Conservation (phyloP, 2,797 vertebrate genomes). For the Darevskia mixta region DNA sequence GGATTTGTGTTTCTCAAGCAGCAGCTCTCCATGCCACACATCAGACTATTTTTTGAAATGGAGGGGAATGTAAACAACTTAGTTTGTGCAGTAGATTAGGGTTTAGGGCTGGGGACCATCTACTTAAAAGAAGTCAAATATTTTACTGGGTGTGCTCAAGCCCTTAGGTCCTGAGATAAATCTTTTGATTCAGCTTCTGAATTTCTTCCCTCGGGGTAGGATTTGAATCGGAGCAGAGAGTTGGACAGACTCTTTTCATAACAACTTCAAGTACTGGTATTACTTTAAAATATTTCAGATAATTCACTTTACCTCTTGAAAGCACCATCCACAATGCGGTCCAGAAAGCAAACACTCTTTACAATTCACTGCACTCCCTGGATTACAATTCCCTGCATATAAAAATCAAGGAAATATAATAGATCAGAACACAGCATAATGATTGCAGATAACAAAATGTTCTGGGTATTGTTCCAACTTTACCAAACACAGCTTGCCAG, state of each 20-base stretch:
- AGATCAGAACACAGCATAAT: slow-evolving; percentile 57
- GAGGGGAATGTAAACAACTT: neutral
- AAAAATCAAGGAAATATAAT: slow-evolving; percentile 64
- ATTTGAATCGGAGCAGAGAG: neutral
- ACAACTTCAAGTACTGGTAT: slow-evolving; percentile 13
- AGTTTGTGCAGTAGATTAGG: neutral
- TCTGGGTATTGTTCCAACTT: neutral
- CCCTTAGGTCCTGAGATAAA: neutral
- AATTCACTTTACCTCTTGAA: slow-evolving; percentile 88
- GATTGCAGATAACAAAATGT: slow-evolving; percentile 30
- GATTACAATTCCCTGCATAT: slow-evolving; percentile 86
- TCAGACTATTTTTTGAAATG: neutral
- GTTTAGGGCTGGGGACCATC: neutral
- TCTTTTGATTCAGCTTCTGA: neutral
- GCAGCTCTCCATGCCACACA: neutral
- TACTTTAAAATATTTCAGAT: slow-evolving; percentile 56
- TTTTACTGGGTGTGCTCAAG: neutral
- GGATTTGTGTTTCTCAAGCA: neutral
- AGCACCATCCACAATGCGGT: slow-evolving; percentile 94
- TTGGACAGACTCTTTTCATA: neutral
- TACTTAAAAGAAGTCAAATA: neutral
- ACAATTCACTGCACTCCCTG: slow-evolving; percentile 86
- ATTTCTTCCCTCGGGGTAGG: neutral
- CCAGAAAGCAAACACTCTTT: slow-evolving; percentile 90
- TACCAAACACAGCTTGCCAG: neutral